Evolutionary conservation across 2,113 vertebrate species (phyloP), one percentile per base, ranked within the genome.

Genomic region (Psophia crepitans): DNA sequence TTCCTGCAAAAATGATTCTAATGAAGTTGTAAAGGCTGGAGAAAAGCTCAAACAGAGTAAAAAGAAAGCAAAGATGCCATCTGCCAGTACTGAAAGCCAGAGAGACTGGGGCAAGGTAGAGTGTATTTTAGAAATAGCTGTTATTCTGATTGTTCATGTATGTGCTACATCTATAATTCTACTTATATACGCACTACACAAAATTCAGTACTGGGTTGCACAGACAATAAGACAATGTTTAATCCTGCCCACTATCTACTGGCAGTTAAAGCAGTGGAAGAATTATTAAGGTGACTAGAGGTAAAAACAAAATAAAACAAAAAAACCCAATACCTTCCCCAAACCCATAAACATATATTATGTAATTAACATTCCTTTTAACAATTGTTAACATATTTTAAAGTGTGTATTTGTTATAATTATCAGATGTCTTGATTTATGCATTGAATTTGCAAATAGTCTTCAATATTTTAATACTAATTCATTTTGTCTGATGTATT

Each of bases 21-120:
- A 98, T 84, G 99, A 99, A 98, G 99, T 99, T 89, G 98, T 99
- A 79, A 99, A 99, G 91, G 99, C 99, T 89, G 99, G 99, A 69
- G 99, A 99, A 98, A 99, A 98, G 90, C 99, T 99, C 91, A 99
- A 99, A 97, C 98, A 99, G 98, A 99, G 99, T 97, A 99, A 99
- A 98, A 99, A 99, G 98, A 99, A 99, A 98, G 98, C 99, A 96
- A 99, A 99, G 98, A 99, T 99, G 99, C 99, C 99, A 78, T 99
- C 99, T 79, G 99, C 99, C 73, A 99, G 99, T 93, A 99, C 99
- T 32, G 99, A 99, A 97, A 99, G 99, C 98, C 99, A 99, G 94
- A 98, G 99, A 96, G 99, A 99, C 98, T 99, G 99, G 99, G 99
- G 99, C 97, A 99, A 99, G 99, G 99, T 99, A 98, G 98, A 97